Conservation (phyloP, 2,888 invertebrate genomes). For the Papilio protenor region DNA sequence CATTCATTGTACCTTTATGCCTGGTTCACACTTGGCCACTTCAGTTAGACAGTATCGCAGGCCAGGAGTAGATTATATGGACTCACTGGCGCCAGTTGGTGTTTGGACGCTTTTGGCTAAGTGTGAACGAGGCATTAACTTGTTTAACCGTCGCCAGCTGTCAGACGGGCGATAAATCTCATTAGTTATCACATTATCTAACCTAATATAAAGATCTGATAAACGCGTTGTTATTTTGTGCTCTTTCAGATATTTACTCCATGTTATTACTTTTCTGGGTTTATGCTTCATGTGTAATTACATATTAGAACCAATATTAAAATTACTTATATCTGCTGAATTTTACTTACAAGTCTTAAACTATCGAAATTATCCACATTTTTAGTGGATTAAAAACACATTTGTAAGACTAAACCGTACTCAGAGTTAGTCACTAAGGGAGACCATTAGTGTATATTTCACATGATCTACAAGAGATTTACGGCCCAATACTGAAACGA, state of each 20-base stretch:
- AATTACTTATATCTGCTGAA: background rate
- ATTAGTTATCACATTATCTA: slow-evolving; percentile 83
- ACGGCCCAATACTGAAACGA: too few species aligned
- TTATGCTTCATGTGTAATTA: slow-evolving; percentile 36
- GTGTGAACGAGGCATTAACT: slow-evolving; percentile 43
- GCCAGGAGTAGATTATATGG: too few species aligned
- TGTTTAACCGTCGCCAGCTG: slow-evolving; percentile 71
- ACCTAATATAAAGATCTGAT: slow-evolving; percentile 80
- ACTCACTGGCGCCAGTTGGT: too few species aligned
- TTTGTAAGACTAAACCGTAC: background rate
- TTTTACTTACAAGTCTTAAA: slow-evolving; percentile 12
- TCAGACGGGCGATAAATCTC: slow-evolving; percentile 78
- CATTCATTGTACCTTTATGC: slow-evolving; percentile 79
- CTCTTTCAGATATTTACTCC: slow-evolving; percentile 63
- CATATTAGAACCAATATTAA: slow-evolving; percentile 5
- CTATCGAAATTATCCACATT: background rate
- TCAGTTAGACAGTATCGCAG: too few species aligned
- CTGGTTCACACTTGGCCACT: too few species aligned
- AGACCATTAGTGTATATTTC: background rate
- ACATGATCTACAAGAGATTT: background rate
- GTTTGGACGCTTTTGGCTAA: too few species aligned
- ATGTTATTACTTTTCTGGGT: slow-evolving; percentile 50
- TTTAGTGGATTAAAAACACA: background rate
- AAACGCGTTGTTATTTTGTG: slow-evolving; percentile 76
- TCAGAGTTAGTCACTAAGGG: background rate